Evolutionary conservation across 53 echinoderm and acorn worm species (phyloP), one percentile per base, ranked within the genome.

Genomic region (Actinopyga echinites): DNA sequence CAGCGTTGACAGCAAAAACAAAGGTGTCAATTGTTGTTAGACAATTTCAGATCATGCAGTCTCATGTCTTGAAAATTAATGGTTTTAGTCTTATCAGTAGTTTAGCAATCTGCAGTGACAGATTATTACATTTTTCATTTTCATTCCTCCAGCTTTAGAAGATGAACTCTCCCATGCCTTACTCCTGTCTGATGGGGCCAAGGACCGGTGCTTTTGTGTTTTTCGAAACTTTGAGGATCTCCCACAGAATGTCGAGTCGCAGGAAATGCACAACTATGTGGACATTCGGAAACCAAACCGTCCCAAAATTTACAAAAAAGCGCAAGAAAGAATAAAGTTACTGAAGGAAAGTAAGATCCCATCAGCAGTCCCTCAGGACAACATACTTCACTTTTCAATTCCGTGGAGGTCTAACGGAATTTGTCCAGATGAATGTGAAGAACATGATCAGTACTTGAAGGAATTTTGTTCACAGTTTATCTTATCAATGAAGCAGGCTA

Each of bases 281-380:
- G 99, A 99, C 88, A 91, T 99, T 40, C 90, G 94, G 56, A 99
- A 99, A 86, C 94, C 99, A 56, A 93, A 86, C 84, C 84, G 92
- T 69, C 99, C 99, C 65, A 99, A 99, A 87, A 94, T 94, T 49
- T 94, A 92, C 85, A 99, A 99, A 87, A 99, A 99, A 64, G 99
- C 99, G 19, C 95, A 95, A 54, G 99, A 99, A 65, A 86, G 92
- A 43, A 90, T 99, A 65, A 99, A 99, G 75, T 85, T 86, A 21
- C 84, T 99, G 29, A 99, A 95, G 54, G 99, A 99, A 35, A 91
- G 88, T 17, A 92, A 89, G 60, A 92, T 99, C 30, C 94, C 94
- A 4, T 88, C 92, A 3, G 80, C 90, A 59, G 92, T 87, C 44
- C 85, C 90, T 1, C 90, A 91, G 63, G 91, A 92, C 44, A 99